These are phyloP conservation scores for Chymomyza amoena DNA, from an alignment of 2,888 invertebrate genomes.

Conservation along the genomic window DNA sequence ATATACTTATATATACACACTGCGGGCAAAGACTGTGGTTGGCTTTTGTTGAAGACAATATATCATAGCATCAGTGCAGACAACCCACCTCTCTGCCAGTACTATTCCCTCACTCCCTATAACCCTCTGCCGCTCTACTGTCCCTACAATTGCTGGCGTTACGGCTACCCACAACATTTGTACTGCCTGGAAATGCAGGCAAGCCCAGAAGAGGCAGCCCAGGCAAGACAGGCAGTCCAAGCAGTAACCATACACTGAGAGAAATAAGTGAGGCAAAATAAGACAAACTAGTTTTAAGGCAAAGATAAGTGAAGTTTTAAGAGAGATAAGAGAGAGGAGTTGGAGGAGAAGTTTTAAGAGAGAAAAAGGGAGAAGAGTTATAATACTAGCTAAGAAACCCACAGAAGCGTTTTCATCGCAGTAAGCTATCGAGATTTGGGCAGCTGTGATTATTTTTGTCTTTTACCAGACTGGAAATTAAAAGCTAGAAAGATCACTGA, in stretches of 20 bases:
- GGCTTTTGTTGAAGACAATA: conserved; percentile 72
- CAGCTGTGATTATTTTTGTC: too few species aligned
- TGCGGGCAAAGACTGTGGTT: conserved; percentile 48
- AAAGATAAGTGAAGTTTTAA: too few species aligned
- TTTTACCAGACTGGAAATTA: too few species aligned
- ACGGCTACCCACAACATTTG: conserved; percentile 66
- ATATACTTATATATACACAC: not conserved
- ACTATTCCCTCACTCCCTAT: not conserved
- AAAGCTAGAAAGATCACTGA: too few species aligned
- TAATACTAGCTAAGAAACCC: too few species aligned
- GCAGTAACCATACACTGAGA: not conserved
- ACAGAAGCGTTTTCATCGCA: too few species aligned
- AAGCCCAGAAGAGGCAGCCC: not conserved
- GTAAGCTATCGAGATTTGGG: too few species aligned
- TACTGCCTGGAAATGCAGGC: conserved; percentile 41
- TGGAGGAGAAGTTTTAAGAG: too few species aligned
- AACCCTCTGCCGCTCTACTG: not conserved
- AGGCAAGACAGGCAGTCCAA: not conserved
- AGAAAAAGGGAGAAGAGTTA: too few species aligned
- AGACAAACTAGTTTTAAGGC: too few species aligned
- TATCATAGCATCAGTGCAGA: conserved; percentile 64
- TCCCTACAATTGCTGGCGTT: conserved; percentile 24
- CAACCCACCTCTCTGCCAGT: not conserved
- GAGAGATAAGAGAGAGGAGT: too few species aligned
- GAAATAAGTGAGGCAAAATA: not conserved